Percentiles rank a stretch among this genome's conserved stretches.
Conservation (phyloP, 2,888 invertebrate species). For the Aphidoletes aphidimyza region DNA sequence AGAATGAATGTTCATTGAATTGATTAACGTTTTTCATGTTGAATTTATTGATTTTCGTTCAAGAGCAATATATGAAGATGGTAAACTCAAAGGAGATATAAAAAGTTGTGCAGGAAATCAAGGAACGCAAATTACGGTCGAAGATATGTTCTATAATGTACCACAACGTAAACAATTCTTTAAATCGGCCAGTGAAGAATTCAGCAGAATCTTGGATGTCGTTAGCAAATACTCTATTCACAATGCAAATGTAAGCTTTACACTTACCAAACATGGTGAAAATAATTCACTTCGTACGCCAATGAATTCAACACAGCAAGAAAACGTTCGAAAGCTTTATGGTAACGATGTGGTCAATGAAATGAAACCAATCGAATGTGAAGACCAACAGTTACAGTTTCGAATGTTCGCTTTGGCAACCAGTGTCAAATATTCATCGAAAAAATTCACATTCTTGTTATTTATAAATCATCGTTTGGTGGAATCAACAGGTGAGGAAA, state of each 20-base stretch:
- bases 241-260: constrained; percentile 82
- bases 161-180: constrained; percentile 85
- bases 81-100: constrained; percentile 78
- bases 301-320: constrained; percentile 75
- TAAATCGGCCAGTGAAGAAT: constrained; percentile 84
- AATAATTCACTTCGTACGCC: constrained; percentile 75
- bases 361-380: constrained; percentile 76
- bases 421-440: constrained; percentile 89
- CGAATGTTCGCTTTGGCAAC: constrained; percentile 80
- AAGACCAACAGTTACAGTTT: constrained; percentile 77
- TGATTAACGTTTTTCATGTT: background rate
- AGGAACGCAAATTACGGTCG: constrained; percentile 87
- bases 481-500: constrained; percentile 72
- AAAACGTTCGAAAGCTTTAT: constrained; percentile 85
- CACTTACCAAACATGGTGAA: constrained; percentile 77
- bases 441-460: constrained; percentile 83
- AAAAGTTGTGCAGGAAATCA: constrained; percentile 93
- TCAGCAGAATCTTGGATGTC: constrained; percentile 83
- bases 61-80: constrained; percentile 85
- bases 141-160: constrained; percentile 96
- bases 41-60: constrained; percentile 59
- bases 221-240: constrained; percentile 92
- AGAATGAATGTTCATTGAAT: no score
- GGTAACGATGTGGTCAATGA: constrained; percentile 86
- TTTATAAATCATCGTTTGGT: constrained; percentile 97